Evolutionary conservation across 1,140 invertebrate genomes (phyloP).

Genomic region (Trypoxylus dichotomus): DNA sequence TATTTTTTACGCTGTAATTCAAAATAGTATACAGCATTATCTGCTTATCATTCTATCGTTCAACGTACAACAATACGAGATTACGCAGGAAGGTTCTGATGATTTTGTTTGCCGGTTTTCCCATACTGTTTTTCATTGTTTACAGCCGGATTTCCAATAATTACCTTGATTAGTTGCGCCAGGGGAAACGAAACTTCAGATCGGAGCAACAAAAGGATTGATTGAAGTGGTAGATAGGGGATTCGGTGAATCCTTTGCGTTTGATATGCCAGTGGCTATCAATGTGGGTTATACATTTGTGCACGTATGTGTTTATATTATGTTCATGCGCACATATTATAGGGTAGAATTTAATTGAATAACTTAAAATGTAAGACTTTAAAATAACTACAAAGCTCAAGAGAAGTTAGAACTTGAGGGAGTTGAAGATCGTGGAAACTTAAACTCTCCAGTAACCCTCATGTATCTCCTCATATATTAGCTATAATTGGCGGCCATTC

Average conservation of each 20-base stretch:
- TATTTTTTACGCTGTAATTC: background rate
- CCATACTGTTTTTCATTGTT: background rate
- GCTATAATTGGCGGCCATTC: too few species aligned
- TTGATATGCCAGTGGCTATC: background rate
- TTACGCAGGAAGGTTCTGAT: background rate
- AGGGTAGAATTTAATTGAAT: background rate
- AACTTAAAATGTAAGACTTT: background rate
- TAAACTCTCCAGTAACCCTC: too few species aligned
- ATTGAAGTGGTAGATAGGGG: background rate
- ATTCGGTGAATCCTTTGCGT: background rate
- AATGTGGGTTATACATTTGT: background rate
- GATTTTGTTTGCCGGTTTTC: constrained; percentile 3
- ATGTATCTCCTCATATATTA: too few species aligned
- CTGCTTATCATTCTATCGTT: background rate
- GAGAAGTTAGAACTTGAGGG: too few species aligned
- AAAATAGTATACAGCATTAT: background rate
- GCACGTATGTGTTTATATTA: background rate
- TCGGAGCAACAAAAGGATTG: background rate
- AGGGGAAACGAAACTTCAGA: constrained; percentile 1
- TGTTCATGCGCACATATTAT: background rate
- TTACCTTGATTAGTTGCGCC: constrained; percentile 14
- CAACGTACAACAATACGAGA: background rate
- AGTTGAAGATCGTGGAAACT: too few species aligned
- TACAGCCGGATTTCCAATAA: constrained; percentile 18
- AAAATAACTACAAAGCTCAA: too few species aligned